Percentiles rank a stretch among this genome's conserved stretches.
These are phyloP conservation scores for Stratiomys singularior DNA, from an alignment of 2,888 invertebrate genomes.

Conservation along the genomic window DNA sequence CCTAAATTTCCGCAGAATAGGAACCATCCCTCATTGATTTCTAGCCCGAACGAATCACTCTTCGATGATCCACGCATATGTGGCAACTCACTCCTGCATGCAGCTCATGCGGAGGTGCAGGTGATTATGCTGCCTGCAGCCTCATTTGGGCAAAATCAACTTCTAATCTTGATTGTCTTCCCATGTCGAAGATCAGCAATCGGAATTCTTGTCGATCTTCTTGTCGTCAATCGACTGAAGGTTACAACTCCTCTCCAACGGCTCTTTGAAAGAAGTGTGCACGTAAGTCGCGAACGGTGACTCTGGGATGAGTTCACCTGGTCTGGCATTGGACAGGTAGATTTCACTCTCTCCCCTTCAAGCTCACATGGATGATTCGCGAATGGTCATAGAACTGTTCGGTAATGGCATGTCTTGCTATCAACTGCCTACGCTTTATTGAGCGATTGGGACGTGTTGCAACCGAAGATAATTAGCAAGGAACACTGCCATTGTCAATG, in stretches of 20 bases:
- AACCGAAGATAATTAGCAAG: conserved; percentile 49
- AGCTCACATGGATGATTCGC: neutral
- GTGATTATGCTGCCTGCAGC: conserved; percentile 28
- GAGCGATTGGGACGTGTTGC: conserved; percentile 38
- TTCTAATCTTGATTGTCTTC: conserved; percentile 46
- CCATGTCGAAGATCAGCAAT: conserved; percentile 47
- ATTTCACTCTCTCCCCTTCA: conserved; percentile 42
- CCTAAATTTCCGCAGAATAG: too few species aligned
- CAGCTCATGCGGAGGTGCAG: conserved; percentile 24
- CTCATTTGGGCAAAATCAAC: conserved; percentile 50
- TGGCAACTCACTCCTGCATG: neutral
- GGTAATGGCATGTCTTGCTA: neutral
- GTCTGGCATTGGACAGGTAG: conserved; percentile 34
- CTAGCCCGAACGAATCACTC: too few species aligned
- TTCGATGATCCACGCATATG: too few species aligned
- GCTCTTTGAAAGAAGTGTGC: neutral
- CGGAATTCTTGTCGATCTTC: conserved; percentile 51
- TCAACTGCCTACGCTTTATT: conserved; percentile 23
- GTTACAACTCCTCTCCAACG: conserved; percentile 14
- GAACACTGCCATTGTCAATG: conserved; percentile 50
- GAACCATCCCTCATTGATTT: too few species aligned
- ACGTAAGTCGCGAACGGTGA: neutral
- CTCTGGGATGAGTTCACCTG: conserved; percentile 32
- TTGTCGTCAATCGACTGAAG: conserved; percentile 47
- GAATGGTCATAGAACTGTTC: conserved; percentile 1